Percentiles rank a stretch among this genome's conserved stretches.
Evolutionary conservation across 2,888 invertebrate genomes (phyloP).

Genomic region (Deilephila elpenor): DNA sequence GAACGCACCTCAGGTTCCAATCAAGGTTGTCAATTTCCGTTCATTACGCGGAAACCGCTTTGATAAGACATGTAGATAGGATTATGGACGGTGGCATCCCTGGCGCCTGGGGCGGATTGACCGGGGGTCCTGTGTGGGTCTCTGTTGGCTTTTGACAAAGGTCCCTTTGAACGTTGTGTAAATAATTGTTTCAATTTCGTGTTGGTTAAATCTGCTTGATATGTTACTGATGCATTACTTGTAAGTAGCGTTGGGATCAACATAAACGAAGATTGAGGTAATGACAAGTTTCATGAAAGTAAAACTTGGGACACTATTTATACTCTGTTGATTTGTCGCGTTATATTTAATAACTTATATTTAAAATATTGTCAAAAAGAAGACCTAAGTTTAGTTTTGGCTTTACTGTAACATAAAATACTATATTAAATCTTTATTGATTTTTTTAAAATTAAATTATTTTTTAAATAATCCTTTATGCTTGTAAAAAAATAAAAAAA

Average conservation of each 20-base stretch:
- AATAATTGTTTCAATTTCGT: neutral
- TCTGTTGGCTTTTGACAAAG: neutral
- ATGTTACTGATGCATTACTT: too few relatives aligned
- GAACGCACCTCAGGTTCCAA: constrained; percentile 50
- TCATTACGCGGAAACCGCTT: constrained; percentile 67
- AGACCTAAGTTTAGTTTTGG: too few relatives aligned
- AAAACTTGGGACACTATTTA: too few relatives aligned
- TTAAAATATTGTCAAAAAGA: too few relatives aligned
- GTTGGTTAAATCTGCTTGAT: neutral
- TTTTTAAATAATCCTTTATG: too few relatives aligned
- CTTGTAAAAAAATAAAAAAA: neutral
- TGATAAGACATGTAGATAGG: constrained; percentile 77
- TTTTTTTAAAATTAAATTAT: too few relatives aligned
- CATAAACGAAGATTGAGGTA: neutral
- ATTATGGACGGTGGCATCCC: constrained; percentile 62
- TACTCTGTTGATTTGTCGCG: too few relatives aligned
- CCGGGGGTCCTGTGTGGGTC: neutral
- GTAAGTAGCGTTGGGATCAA: neutral
- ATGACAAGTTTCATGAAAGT: too few relatives aligned
- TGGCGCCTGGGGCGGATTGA: constrained; percentile 33
- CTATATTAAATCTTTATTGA: too few relatives aligned
- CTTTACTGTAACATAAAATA: too few relatives aligned
- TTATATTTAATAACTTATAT: too few relatives aligned
- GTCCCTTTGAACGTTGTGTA: constrained; percentile 1
- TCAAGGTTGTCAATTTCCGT: constrained; percentile 67